phyloP scores from a whole-genome alignment of 2,113 vertebrate species.

The Eupsittula cactorum region DNA sequence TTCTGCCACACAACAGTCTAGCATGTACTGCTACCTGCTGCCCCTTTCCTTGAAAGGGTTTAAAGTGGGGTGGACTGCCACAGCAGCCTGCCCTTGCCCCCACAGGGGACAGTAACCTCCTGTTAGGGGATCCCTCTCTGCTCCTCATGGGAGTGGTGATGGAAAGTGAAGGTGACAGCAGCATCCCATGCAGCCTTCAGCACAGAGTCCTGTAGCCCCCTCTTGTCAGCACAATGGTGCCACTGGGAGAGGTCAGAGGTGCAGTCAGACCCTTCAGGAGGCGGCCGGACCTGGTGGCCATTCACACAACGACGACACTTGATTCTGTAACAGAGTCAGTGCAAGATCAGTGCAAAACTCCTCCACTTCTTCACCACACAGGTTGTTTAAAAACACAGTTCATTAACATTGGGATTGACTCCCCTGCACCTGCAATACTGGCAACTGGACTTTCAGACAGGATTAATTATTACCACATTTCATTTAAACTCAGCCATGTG shows the following conservation, averaged over 20 bases:
- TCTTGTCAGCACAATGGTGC: constrained; percentile 89
- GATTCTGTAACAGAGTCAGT: constrained; percentile 75
- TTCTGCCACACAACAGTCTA: background rate
- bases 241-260: constrained; percentile 93
- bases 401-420: background rate
- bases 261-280: constrained; percentile 85
- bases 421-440: background rate
- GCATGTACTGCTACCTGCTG: background rate
- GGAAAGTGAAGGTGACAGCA: constrained; percentile 89
- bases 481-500: background rate
- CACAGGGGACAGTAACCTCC: background rate
- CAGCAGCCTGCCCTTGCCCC: background rate
- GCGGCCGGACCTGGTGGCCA: constrained; percentile 81
- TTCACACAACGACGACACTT: constrained; percentile 92
- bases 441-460: background rate
- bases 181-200: constrained; percentile 91
- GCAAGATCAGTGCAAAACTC: background rate
- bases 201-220: constrained; percentile 86
- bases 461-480: background rate
- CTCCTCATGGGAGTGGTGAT: constrained; percentile 92
- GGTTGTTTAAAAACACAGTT: background rate
- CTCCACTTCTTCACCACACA: accelerated
- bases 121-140: constrained; percentile 81
- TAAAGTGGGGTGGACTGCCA: background rate
- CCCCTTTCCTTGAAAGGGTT: constrained; percentile 27